Evolutionary conservation across 2,797 vertebrate species (phyloP).

Genomic region (Trichosurus vulpecula): DNA sequence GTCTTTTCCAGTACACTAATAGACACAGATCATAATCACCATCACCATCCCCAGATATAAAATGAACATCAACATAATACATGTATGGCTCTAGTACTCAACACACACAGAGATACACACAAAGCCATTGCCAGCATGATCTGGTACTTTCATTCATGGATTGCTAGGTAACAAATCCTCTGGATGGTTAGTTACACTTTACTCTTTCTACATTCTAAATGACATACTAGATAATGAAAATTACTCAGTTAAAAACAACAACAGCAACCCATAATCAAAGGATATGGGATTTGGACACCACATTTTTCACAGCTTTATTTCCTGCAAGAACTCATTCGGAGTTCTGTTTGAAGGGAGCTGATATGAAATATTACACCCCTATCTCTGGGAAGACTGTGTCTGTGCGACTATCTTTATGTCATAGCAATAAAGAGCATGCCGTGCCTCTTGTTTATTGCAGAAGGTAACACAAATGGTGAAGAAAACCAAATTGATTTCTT

Average conservation of each 20-base stretch:
- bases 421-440: conserved; percentile 3
- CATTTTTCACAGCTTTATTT: neutral
- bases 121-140: neutral
- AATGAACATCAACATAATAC: neutral
- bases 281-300: neutral
- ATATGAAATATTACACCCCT: neutral
- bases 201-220: neutral
- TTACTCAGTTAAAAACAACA: neutral
- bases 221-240: neutral
- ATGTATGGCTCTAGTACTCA: neutral
- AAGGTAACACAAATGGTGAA: neutral
- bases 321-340: neutral
- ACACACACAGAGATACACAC: neutral
- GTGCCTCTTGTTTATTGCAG: neutral
- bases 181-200: neutral
- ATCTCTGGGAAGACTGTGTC: neutral
- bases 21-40: neutral
- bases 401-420: neutral
- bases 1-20: neutral
- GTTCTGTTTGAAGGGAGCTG: neutral
- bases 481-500: neutral
- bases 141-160: neutral
- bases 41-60: neutral
- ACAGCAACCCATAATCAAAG: neutral
- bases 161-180: neutral